Conservation (phyloP, 2,888 invertebrate genomes). For the Erebia epiphron region DNA sequence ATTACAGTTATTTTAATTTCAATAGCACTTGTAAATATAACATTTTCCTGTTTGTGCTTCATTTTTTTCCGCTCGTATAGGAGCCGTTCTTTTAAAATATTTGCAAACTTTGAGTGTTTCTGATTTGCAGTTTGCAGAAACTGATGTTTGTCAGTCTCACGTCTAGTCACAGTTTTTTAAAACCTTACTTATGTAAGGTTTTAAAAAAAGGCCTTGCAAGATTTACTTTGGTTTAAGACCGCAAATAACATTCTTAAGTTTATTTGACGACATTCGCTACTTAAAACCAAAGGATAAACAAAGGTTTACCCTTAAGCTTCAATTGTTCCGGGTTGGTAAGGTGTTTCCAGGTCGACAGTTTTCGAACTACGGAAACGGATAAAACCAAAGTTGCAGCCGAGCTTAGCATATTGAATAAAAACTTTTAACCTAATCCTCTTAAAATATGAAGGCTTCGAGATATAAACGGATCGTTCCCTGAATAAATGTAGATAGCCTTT, state of each 20-base stretch:
- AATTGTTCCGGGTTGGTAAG: too few species aligned
- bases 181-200: too few species aligned
- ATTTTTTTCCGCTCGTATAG: neutral
- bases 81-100: neutral
- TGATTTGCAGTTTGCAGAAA: neutral
- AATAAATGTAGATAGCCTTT: constrained; percentile 3
- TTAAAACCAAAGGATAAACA: too few species aligned
- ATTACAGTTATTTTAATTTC: too few species aligned
- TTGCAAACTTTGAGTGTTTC: neutral
- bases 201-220: neutral
- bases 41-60: too few species aligned
- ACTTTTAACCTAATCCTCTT: constrained; percentile 6
- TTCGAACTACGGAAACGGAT: neutral
- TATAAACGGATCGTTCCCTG: constrained; percentile 7
- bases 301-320: neutral
- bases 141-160: neutral
- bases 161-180: neutral
- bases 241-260: neutral
- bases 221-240: neutral
- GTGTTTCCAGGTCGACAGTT: neutral
- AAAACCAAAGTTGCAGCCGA: neutral
- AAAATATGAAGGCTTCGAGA: constrained; percentile 1
- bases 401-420: constrained; percentile 9
- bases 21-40: too few species aligned
- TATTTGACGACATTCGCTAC: neutral